Evolutionary conservation across 2,888 invertebrate species (phyloP), one percentile per base, ranked within the genome.

Genomic region (Sinotaia quadrata): DNA sequence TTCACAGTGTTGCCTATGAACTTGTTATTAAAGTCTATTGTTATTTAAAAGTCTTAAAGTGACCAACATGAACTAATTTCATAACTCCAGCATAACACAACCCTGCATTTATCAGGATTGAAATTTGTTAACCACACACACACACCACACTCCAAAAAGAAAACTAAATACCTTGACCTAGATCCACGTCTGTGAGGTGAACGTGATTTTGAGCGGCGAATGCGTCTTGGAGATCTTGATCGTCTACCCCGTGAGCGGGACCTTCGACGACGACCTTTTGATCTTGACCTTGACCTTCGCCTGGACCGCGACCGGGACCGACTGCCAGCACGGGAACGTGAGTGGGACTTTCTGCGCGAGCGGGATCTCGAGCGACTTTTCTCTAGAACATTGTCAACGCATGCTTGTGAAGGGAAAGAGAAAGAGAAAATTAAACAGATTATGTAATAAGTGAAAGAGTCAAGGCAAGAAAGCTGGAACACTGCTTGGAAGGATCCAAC

Each of bases 181-280:
- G 78, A 78, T n/a, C 80, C 59, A 10, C 92, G 75, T 10, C 78
- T 67, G 18, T 73, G 60, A 24, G 70, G 72, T 12, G 70, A 66
- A 29, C 78, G 70, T 10, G 78, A 76, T 27, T 75, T 54, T 49
- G 75, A 74, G 15, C 73, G 66, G 54, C 91, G 91, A 0, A 91
- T 88, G 24, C 91, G 90, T 52, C 91, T 90, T 24, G 69, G 69
- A 36, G 74, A 74, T 76, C 79, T 58, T 74, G 81, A 69, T 75
- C 91, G 12, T 27, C 67, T 56, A 27, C 34, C 21, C 51, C 92
- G 85, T 1, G 76, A 73, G 41, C 80, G 73, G 10, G 76, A 75
- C 60, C 72, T 57, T 10, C 71, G 68, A 7, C 74, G 73, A 21
- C 78, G 59, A 59, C 78, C 76, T 61, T 77, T 79, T 33, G 82